phyloP scores from a whole-genome alignment of 1,140 invertebrate species.

The Apis dorsata region DNA sequence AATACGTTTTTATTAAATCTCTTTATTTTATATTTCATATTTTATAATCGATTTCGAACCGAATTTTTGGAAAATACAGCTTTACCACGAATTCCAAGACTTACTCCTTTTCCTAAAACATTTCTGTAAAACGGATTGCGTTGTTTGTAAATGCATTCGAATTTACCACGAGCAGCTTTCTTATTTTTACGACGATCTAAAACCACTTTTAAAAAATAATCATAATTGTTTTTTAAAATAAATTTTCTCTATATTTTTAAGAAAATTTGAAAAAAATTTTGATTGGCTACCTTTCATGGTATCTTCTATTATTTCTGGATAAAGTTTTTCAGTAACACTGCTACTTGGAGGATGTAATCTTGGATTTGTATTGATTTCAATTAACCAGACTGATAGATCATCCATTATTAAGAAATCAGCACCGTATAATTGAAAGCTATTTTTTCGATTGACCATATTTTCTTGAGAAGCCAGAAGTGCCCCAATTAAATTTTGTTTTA shows the following conservation, averaged over 20 bases:
- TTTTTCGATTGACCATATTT: constrained; percentile 88
- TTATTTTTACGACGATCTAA: constrained; percentile 56
- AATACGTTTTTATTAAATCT: constrained; percentile 67
- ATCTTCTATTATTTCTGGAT: constrained; percentile 90
- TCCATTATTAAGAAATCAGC: constrained; percentile 95
- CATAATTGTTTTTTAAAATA: background rate
- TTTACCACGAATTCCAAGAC: constrained; percentile 58
- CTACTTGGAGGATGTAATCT: constrained; percentile 90
- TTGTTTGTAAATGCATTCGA: constrained; percentile 62
- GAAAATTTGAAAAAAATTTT: background rate
- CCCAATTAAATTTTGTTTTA: constrained; percentile 93
- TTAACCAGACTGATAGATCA: constrained; percentile 92
- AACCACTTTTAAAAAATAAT: constrained; percentile 32
- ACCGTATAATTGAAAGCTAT: constrained; percentile 94
- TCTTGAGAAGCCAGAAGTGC: constrained; percentile 93
- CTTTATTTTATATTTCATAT: background rate
- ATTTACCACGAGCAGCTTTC: constrained; percentile 43
- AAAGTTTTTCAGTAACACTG: constrained; percentile 89
- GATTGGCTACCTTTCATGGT: constrained; percentile 88
- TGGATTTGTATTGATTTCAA: constrained; percentile 96
- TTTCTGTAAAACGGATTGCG: constrained; percentile 45
- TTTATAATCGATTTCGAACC: background rate
- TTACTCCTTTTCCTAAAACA: constrained; percentile 51
- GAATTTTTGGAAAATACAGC: constrained; percentile 21
- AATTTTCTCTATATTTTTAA: background rate